A percentile compares a stretch with the other conserved stretches of the same genome.
These are phyloP conservation scores for Plestiodon gilberti DNA, from an alignment of 2,113 vertebrate genomes.

Conservation along the genomic window DNA sequence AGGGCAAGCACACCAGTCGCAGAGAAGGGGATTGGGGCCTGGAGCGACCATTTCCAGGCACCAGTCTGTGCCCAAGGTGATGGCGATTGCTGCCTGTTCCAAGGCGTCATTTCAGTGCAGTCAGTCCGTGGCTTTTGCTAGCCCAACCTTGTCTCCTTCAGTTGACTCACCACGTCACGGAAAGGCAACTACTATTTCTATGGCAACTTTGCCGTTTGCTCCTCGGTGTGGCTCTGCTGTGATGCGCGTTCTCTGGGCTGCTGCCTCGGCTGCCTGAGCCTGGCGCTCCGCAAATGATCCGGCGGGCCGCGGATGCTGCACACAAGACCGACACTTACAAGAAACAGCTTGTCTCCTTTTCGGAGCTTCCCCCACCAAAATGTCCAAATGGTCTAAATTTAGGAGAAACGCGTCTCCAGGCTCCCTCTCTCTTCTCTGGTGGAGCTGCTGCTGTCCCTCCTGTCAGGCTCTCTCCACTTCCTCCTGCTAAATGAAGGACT, in stretches of 20 bases:
- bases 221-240: slow-evolving; percentile 9
- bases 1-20: too few species aligned
- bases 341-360: slow-evolving; percentile 35
- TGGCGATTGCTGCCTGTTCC: slow-evolving; percentile 44
- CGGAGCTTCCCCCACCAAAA: neutral
- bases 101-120: neutral
- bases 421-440: neutral
- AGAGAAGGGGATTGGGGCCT: too few species aligned
- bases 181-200: neutral
- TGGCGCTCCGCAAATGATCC: slow-evolving; percentile 10
- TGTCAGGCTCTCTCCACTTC: neutral
- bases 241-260: slow-evolving; percentile 3
- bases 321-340: slow-evolving; percentile 13
- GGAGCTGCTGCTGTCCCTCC: neutral
- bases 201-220: slow-evolving; percentile 17
- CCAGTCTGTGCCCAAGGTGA: neutral
- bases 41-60: too few species aligned
- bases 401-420: neutral
- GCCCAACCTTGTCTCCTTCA: neutral
- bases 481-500: neutral
- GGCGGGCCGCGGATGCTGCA: neutral
- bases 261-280: neutral
- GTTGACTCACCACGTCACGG: neutral
- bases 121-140: neutral
- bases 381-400: neutral